Evolutionary conservation across 2,888 invertebrate species (phyloP), one percentile per base, ranked within the genome.

Genomic region (Erebia aethiops): DNA sequence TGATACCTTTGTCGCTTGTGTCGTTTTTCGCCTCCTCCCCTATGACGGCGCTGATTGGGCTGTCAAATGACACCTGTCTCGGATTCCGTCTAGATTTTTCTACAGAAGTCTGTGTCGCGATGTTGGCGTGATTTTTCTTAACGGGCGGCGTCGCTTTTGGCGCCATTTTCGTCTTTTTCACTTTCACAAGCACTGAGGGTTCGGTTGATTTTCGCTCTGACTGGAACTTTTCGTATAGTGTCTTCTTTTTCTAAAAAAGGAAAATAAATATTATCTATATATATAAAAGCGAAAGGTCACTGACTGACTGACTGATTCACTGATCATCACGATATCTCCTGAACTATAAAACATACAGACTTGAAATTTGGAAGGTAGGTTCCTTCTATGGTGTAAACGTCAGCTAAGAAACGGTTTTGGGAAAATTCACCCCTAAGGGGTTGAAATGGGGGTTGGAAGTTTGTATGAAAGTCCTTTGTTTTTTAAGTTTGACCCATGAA

Each of bases 61-160:
- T 91, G 69, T 92, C 88, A 61, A 91, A 91, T 0, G 89, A 87
- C 18, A 62, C 91, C 71, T 88, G 89, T 51, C 89, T 77, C 0
- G 87, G 86, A 71, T 84, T 88, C 0, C 83, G 78, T 64, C 83
- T 84, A 0, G 77, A 72, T 71, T 81, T 87, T 3, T 89, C 89
- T 1, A 75, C 43, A 0, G 93, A 92, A 0, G 93, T 93, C 70
- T 93, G 93, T 11, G 93, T 93, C 0, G 91, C 89, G 0, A 84
- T 92, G 61, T 90, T 91, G 0, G 75, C 80, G 75, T 89, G 90
- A 66, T 91, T 91, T 71, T 85, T 82, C 75, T 92, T 93, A 0
- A 82, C 84, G 0, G 92, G 90, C 0, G 93, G 92, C 0, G 93
- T 93, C 0, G 85, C 84, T 79, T 83, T 87, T 0, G 91, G 88